Conservation (phyloP, 2,888 invertebrate species). For the Drosophila lutescens region DNA sequence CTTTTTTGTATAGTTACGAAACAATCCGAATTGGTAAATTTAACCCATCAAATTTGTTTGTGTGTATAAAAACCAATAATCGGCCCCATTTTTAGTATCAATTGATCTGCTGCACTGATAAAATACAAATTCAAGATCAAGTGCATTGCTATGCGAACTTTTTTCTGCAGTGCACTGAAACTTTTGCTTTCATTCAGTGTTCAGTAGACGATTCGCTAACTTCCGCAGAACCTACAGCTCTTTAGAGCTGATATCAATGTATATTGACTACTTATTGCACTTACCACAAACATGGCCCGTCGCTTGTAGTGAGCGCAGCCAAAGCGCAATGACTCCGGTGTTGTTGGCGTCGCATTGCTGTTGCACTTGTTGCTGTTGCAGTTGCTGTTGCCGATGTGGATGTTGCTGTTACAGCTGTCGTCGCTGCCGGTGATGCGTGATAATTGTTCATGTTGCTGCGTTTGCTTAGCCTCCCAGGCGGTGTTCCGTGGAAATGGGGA, state of each 20-base stretch:
- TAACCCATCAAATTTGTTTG: no score
- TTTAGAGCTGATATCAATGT: not conserved
- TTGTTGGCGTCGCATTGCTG: constrained; percentile 36
- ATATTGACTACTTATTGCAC: constrained; percentile 75
- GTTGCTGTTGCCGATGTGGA: constrained; percentile 19
- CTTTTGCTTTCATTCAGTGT: not conserved
- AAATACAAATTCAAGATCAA: not conserved
- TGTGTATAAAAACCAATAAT: no score
- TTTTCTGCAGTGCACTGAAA: not conserved
- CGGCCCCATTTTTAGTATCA: no score
- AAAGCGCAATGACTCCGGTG: constrained; percentile 72
- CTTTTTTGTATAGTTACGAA: no score
- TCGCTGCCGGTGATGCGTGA: constrained; percentile 22
- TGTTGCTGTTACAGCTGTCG: constrained; percentile 43
- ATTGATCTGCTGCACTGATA: not conserved
- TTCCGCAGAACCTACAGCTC: not conserved
- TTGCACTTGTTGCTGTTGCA: constrained; percentile 9
- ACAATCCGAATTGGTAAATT: no score
- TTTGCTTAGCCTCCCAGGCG: constrained; percentile 50
- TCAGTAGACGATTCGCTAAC: not conserved
- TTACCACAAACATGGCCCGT: constrained; percentile 93
- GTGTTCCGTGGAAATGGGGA: constrained; percentile 46
- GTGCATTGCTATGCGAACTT: not conserved
- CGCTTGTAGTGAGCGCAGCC: constrained; percentile 94
- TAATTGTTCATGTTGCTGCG: constrained; percentile 53